Percentiles rank a stretch among this genome's conserved stretches.
Evolutionary conservation across 2,888 invertebrate species (phyloP).

Genomic region (Acanthosepion esculentum): DNA sequence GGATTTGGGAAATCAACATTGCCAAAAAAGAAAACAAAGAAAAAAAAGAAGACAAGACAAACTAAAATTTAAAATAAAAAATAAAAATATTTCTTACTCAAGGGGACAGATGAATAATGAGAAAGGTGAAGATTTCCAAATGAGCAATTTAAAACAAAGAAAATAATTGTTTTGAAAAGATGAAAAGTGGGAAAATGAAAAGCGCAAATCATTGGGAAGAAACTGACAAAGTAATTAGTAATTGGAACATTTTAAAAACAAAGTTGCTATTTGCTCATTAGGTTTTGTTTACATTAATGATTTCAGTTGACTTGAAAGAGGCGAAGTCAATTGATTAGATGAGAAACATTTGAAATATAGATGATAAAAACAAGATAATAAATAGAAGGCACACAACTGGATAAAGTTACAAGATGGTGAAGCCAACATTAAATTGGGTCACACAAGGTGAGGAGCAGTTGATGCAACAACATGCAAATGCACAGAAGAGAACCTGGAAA

Average conservation of each 20-base stretch:
- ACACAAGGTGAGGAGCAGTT: too few species aligned
- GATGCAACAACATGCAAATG: background rate
- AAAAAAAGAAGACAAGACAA: too few species aligned
- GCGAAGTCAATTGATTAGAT: slow-evolving; percentile 6
- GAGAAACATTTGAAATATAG: background rate
- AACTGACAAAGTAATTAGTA: background rate
- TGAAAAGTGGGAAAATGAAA: background rate
- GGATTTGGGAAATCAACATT: too few species aligned
- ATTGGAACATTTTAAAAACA: background rate
- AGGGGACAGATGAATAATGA: background rate
- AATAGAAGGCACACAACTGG: background rate
- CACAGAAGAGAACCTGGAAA: background rate
- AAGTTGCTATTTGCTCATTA: background rate
- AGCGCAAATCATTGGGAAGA: background rate
- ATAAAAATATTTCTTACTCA: too few species aligned
- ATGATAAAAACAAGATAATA: background rate
- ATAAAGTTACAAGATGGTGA: background rate
- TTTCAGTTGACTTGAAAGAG: background rate
- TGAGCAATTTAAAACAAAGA: background rate
- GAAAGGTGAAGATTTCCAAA: background rate
- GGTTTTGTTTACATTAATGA: background rate
- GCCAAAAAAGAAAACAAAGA: too few species aligned
- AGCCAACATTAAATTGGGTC: background rate
- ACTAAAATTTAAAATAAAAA: too few species aligned
- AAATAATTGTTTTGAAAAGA: background rate